These are phyloP conservation scores for Ciconia boyciana DNA, from an alignment of 2,113 vertebrate genomes.

Conservation along the genomic window DNA sequence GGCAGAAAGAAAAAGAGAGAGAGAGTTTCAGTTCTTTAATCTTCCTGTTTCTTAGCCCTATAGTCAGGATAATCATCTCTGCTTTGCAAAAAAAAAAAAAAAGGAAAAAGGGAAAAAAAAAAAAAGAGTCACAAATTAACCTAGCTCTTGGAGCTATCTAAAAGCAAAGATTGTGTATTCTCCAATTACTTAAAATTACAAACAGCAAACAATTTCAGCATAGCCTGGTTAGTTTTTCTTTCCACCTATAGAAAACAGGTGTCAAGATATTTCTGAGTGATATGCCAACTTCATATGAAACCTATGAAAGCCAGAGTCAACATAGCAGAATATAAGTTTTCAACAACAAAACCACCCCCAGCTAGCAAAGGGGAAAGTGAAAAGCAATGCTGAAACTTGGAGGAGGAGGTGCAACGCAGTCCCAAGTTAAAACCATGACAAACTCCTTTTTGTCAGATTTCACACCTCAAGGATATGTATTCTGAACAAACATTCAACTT, in stretches of 20 bases:
- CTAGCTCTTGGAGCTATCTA: neutral
- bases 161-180: neutral
- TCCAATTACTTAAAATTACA: neutral
- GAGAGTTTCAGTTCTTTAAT: neutral
- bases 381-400: neutral
- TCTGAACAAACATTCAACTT: conserved; percentile 39
- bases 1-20: neutral
- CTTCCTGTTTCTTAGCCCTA: neutral
- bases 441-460: neutral
- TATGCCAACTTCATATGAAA: neutral
- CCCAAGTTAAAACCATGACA: neutral
- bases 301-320: neutral
- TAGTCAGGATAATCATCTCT: neutral
- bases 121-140: neutral
- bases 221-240: neutral
- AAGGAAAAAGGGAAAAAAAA: neutral
- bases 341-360: neutral
- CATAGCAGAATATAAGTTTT: neutral
- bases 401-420: neutral
- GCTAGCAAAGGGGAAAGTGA: neutral
- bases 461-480: neutral
- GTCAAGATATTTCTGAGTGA: neutral
- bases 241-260: neutral
- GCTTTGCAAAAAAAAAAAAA: neutral
- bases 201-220: neutral